Evolutionary conservation across 2,797 vertebrate genomes (phyloP).

Genomic region (Anguilla megastoma): DNA sequence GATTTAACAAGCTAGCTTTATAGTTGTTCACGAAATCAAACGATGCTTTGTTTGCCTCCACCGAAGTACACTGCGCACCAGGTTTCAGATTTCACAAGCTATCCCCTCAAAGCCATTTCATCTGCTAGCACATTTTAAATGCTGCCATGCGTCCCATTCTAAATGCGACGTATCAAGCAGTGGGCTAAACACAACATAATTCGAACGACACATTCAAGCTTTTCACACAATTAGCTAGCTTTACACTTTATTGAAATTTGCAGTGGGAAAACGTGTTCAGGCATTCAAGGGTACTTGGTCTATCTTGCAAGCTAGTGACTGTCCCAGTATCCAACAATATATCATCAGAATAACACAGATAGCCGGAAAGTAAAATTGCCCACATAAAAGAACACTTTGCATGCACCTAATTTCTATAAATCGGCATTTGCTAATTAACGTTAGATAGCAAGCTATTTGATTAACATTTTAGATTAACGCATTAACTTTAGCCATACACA

Average conservation of each 20-base stretch:
- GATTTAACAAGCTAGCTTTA: constrained; percentile 25
- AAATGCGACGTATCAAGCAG: background rate
- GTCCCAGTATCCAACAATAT: background rate
- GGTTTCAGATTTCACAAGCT: constrained; percentile 74
- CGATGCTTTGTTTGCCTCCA: constrained; percentile 55
- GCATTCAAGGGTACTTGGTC: background rate
- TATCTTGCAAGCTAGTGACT: background rate
- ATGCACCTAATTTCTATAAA: background rate
- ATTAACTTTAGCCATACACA: background rate
- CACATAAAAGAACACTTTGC: background rate
- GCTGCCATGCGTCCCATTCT: background rate
- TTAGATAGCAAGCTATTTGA: background rate
- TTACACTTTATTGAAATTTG: background rate
- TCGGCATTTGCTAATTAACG: background rate
- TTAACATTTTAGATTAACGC: background rate
- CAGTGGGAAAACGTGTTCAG: constrained; percentile 1
- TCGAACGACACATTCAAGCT: background rate
- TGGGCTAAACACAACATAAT: background rate
- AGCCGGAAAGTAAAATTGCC: background rate
- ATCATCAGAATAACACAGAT: background rate
- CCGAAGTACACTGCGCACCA: constrained; percentile 61
- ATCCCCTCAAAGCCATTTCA: constrained; percentile 33
- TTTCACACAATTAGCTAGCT: background rate
- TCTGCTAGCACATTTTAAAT: background rate
- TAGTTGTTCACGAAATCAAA: constrained; percentile 2